These are phyloP conservation scores for Chondrosia reniformis DNA, from an alignment of 37 sponge, comb jelly and placozoan species.

Conservation along the genomic window DNA sequence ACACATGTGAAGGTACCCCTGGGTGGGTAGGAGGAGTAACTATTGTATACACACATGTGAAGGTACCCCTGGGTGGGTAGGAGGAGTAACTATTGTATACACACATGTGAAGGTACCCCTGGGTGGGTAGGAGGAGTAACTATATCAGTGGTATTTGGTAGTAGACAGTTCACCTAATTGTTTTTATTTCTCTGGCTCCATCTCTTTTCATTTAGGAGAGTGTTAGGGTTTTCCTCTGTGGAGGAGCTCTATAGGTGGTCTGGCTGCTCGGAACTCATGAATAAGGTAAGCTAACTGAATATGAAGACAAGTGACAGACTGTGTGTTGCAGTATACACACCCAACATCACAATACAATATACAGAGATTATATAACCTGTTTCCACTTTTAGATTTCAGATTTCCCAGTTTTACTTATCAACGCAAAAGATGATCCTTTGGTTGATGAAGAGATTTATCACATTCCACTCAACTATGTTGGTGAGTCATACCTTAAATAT, in stretches of 20 bases:
- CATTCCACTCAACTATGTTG: constrained; percentile 36
- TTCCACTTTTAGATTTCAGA: constrained; percentile 37
- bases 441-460: constrained; percentile 31
- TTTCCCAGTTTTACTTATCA: constrained; percentile 75
- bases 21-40: neutral
- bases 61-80: neutral
- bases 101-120: neutral
- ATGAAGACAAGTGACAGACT: neutral
- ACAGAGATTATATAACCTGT: too few relatives aligned
- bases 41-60: neutral
- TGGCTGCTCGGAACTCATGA: neutral
- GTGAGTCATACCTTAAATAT: constrained; percentile 29
- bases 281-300: neutral
- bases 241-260: constrained; percentile 45
- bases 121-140: neutral
- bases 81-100: neutral
- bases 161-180: too few relatives aligned
- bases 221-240: constrained; percentile 52
- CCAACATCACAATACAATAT: too few relatives aligned
- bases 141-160: too few relatives aligned
- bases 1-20: neutral
- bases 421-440: constrained; percentile 80
- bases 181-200: neutral
- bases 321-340: too few relatives aligned
- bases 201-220: constrained; percentile 19